Evolutionary conservation across 2,113 vertebrate species (phyloP), one percentile per base, ranked within the genome.

Genomic region (Himantopus leucocephalus): DNA sequence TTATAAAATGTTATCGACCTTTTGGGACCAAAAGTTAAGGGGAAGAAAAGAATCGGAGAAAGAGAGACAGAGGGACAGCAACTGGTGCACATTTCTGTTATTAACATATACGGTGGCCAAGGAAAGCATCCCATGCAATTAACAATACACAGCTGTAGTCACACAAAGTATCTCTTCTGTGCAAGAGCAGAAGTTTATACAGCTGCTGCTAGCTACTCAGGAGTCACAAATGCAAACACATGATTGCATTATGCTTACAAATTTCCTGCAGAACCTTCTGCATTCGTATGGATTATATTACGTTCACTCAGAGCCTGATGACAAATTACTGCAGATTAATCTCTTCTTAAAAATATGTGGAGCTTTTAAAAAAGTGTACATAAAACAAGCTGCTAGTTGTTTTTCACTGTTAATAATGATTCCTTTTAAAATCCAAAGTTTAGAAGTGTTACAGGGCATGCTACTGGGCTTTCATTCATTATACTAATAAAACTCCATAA

Each of bases 381-480:
- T 90, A 90, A 94, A 92, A 37, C 80, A 85, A 85, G 75, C 94
- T 95, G 81, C 73, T 85, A 75, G 97, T 92, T 97, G 92, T 96
- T 98, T 98, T 98, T 98, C 98, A 98, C 85, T 92, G 98, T 98
- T 98, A 97, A 97, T 97, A 98, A 94, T 97, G 98, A 98, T 97
- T 98, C 96, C 94, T 89, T 98, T 98, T 95, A 97, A 98, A 98
- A 98, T 94, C 97, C 95, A 97, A 98, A 97, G 96, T 97, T 97
- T 97, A 97, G 97, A 98, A 98, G 94, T 96, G 97, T 98, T 97
- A 95, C 96, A 96, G 96, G 96, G 97, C 92, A 89, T 88, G 98
- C 98, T 98, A 98, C 98, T 90, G 98, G 98, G 97, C 97, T 97
- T 97, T 98, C 98, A 98, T 98, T 98, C 98, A 98, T 98, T 98